These are phyloP conservation scores for Glossophaga mutica DNA, from an alignment of 2,797 vertebrate genomes.

Conservation along the genomic window DNA sequence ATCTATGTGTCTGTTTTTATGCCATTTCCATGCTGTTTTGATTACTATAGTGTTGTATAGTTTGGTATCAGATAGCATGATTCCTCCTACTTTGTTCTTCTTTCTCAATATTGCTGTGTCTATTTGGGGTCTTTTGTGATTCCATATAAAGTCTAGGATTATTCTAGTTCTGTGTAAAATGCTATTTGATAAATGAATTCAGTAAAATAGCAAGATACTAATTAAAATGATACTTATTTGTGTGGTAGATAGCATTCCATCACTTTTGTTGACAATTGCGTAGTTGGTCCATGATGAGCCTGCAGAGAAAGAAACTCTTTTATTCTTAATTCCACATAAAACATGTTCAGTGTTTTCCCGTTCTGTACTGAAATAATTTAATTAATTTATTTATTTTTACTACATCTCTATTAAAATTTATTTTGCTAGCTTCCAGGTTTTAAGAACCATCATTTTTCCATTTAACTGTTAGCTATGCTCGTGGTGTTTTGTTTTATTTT, in stretches of 20 bases:
- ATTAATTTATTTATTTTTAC: background rate
- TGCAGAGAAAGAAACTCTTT: background rate
- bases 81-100: background rate
- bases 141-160: background rate
- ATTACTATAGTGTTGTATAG: background rate
- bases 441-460: background rate
- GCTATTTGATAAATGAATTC: background rate
- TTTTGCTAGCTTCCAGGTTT: conserved; percentile 18
- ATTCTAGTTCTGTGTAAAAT: background rate
- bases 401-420: background rate
- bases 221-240: background rate
- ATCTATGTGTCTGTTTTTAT: background rate
- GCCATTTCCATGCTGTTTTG: background rate
- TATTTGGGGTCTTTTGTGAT: background rate
- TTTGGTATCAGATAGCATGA: background rate
- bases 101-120: background rate
- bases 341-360: background rate
- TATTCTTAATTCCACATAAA: background rate
- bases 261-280: background rate
- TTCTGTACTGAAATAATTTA: background rate
- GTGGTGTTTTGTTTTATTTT: background rate
- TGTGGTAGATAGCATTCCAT: background rate
- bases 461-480: background rate
- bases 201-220: background rate
- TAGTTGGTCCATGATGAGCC: background rate